Evolutionary conservation across 2,888 invertebrate species (phyloP), one percentile per base, ranked within the genome.

Genomic region (Epiperipatus broadwayi): DNA sequence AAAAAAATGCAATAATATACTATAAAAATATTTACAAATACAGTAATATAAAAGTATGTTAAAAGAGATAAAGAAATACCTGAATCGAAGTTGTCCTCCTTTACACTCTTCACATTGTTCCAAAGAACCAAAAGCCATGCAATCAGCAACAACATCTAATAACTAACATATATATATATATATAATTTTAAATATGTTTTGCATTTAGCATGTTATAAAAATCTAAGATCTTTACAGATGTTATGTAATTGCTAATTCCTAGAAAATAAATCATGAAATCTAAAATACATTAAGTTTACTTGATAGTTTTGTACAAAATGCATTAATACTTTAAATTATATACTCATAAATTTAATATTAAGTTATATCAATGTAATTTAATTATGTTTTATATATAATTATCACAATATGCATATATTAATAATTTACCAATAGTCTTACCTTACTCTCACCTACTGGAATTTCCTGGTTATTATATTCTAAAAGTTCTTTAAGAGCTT

Each of bases 121-220:
- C 3, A 85, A 63, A 2, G 73, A 71, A 21, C 95, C 97, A 63
- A 95, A 97, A 0, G 75, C 69, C 71, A 95, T 75, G 21, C 72
- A 66, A 59, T 97, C 95, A 7, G 79, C 69, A 4, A 87, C 56
- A 36, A 67, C 67, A 56, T 87, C 81, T 40, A 79, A 55, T 40
- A 76, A 68, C 78, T 83, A 52, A 20, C 63, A 62, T 31, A 44
- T 42, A 41, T 45, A 43, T 35, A 37, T 40, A 5, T 21, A 37
- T n/a, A n/a, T n/a, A n/a, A n/a, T n/a, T n/a, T n/a, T n/a, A n/a
- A n/a, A n/a, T n/a, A n/a, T n/a, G n/a, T n/a, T n/a, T n/a, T n/a
- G n/a, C n/a, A n/a, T n/a, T n/a, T n/a, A n/a, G n/a, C n/a, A n/a
- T n/a, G n/a, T n/a, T n/a, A n/a, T n/a, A n/a, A n/a, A n/a, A n/a